phyloP scores from a whole-genome alignment of 2,113 vertebrate species.

The Dinomys branickii region DNA sequence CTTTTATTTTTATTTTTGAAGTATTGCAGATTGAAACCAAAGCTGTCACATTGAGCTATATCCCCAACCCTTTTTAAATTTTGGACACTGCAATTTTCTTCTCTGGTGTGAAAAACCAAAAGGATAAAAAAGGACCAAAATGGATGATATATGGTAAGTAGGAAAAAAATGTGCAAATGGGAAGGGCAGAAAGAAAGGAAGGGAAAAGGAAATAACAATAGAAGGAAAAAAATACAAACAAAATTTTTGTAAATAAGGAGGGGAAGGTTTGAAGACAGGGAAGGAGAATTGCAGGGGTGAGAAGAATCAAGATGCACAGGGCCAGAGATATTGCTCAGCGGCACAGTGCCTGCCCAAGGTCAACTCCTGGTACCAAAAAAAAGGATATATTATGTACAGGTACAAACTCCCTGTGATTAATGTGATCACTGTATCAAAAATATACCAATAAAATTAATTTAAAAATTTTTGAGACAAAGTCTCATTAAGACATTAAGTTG shows the following conservation, averaged over 20 bases:
- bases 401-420: not conserved
- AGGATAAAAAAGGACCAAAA: not conserved
- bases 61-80: not conserved
- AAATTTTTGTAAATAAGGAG: too few relatives aligned
- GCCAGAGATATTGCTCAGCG: too few relatives aligned
- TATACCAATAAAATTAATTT: not conserved
- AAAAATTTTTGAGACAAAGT: not conserved
- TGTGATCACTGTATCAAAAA: not conserved
- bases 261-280: not conserved
- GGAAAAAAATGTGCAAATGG: not conserved
- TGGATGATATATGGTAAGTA: not conserved
- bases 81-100: not conserved
- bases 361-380: too few relatives aligned
- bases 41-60: not conserved
- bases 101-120: not conserved
- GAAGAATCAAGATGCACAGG: not conserved
- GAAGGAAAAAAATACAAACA: not conserved
- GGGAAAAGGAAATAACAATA: not conserved
- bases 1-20: not conserved
- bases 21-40: not conserved
- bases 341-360: too few relatives aligned
- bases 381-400: not conserved
- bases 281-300: not conserved
- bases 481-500: not conserved
- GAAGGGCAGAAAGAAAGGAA: not conserved